phyloP scores from a whole-genome alignment of 2,888 invertebrate genomes.

The Pollenia amentaria region DNA sequence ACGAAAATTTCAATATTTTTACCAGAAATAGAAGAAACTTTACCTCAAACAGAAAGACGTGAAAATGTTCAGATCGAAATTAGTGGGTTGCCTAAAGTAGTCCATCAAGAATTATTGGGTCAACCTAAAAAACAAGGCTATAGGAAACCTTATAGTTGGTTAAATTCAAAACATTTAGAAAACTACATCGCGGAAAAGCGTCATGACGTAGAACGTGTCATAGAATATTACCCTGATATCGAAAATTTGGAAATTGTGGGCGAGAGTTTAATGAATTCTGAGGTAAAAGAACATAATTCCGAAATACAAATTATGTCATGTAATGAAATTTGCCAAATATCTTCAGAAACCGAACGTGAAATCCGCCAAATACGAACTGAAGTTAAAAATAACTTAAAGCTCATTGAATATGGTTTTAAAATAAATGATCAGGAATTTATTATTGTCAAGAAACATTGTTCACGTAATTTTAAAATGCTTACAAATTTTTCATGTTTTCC shows the following conservation, averaged over 20 bases:
- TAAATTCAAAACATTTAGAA: conserved; percentile 77
- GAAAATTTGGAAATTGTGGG: conserved; percentile 78
- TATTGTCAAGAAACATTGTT: conserved; percentile 20
- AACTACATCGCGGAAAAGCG: conserved; percentile 70
- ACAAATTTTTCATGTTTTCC: conserved; percentile 78
- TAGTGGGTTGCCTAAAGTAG: conserved; percentile 76
- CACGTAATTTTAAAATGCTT: conserved; percentile 64
- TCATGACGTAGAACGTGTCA: conserved; percentile 76
- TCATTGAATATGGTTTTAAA: conserved; percentile 76
- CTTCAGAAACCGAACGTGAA: conserved; percentile 64
- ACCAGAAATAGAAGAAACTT: conserved; percentile 77
- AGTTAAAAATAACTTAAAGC: not conserved
- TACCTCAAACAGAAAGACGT: conserved; percentile 76
- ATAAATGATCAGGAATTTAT: conserved; percentile 76
- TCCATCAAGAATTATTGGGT: conserved; percentile 78
- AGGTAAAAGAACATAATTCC: conserved; percentile 29
- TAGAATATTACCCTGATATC: conserved; percentile 78
- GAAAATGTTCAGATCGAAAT: conserved; percentile 75
- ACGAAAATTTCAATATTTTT: conserved; percentile 50
- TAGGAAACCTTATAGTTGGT: conserved; percentile 75
- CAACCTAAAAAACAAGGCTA: conserved; percentile 46
- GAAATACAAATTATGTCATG: conserved; percentile 68
- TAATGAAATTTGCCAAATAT: conserved; percentile 73
- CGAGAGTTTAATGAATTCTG: conserved; percentile 43
- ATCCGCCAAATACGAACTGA: not conserved